Percentiles rank a stretch among this genome's conserved stretches.
Evolutionary conservation across 1,140 invertebrate species (phyloP).

Genomic region (Pseudachorutes palmiensis): DNA sequence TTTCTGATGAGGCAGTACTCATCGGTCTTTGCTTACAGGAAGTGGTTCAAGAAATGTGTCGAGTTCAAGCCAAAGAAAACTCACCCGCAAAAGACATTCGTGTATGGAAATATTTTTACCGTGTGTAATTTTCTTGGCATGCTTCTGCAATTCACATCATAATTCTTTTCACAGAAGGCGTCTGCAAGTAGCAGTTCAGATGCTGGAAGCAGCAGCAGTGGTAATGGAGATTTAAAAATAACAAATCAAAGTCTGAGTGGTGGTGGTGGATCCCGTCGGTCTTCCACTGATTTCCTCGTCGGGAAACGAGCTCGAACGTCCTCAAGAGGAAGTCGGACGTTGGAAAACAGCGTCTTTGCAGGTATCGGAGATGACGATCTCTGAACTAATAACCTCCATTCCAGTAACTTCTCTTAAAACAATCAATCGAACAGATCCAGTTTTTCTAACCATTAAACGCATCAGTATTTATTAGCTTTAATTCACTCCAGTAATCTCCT

Average conservation of each 20-base stretch:
- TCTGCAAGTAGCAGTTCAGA: conserved; percentile 30
- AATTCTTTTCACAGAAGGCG: conserved; percentile 23
- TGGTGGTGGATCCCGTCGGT: conserved; percentile 43
- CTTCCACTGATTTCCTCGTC: conserved; percentile 42
- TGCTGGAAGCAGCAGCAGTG: background rate
- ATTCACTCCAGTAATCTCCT: background rate
- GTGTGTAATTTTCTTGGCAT: conserved; percentile 42
- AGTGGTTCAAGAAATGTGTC: conserved; percentile 90
- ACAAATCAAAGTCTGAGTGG: conserved; percentile 44
- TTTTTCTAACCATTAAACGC: background rate
- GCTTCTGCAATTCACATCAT: conserved; percentile 31
- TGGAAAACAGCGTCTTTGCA: conserved; percentile 80
- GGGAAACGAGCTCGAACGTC: conserved; percentile 22
- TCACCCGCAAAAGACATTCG: conserved; percentile 22
- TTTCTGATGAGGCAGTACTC: conserved; percentile 81
- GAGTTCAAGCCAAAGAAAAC: background rate
- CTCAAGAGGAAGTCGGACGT: conserved; percentile 39
- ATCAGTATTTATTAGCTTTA: conserved; percentile 1
- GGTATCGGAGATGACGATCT: conserved; percentile 85
- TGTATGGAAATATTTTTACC: conserved; percentile 46
- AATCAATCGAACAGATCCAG: background rate
- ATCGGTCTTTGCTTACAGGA: conserved; percentile 90
- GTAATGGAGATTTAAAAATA: conserved; percentile 43
- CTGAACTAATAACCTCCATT: conserved; percentile 42
- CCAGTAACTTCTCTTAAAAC: no score